These are phyloP conservation scores for Xiphophorus couchianus DNA, from an alignment of 2,113 vertebrate genomes.

Conservation along the genomic window DNA sequence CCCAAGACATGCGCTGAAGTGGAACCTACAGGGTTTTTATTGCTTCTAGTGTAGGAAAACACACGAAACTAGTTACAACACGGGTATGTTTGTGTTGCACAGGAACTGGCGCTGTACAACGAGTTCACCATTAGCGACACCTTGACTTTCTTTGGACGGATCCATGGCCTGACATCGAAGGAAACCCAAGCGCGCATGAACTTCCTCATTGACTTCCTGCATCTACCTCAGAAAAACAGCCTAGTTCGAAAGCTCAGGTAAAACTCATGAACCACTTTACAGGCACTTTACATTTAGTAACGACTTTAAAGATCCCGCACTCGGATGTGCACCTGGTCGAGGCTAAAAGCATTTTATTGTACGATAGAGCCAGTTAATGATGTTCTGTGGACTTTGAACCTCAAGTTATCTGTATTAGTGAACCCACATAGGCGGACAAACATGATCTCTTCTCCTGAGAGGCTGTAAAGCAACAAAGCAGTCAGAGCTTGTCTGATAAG, in stretches of 20 bases:
- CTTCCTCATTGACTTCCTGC: conserved; percentile 82
- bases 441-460: neutral
- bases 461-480: conserved; percentile 27
- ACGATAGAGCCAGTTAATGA: conserved; percentile 8
- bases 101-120: conserved; percentile 82
- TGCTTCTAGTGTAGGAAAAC: neutral
- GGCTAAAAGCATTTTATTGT: neutral
- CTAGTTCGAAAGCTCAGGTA: conserved; percentile 83
- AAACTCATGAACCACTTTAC: neutral
- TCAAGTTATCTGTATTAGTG: neutral
- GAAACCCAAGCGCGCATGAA: conserved; percentile 76
- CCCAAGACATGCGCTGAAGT: too few relatives aligned
- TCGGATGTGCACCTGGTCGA: neutral
- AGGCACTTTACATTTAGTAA: neutral
- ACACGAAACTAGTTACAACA: neutral
- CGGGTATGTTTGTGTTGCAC: neutral
- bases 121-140: conserved; percentile 84
- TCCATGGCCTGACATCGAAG: conserved; percentile 78
- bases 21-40: too few relatives aligned
- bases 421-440: neutral
- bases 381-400: conserved; percentile 28
- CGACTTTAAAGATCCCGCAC: neutral
- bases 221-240: conserved; percentile 78
- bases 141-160: conserved; percentile 78
- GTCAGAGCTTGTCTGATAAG: conserved; percentile 8